Percentiles rank a stretch among this genome's conserved stretches.
Evolutionary conservation across 2,113 vertebrate genomes (phyloP).

Genomic region (Aviceda subcristata): DNA sequence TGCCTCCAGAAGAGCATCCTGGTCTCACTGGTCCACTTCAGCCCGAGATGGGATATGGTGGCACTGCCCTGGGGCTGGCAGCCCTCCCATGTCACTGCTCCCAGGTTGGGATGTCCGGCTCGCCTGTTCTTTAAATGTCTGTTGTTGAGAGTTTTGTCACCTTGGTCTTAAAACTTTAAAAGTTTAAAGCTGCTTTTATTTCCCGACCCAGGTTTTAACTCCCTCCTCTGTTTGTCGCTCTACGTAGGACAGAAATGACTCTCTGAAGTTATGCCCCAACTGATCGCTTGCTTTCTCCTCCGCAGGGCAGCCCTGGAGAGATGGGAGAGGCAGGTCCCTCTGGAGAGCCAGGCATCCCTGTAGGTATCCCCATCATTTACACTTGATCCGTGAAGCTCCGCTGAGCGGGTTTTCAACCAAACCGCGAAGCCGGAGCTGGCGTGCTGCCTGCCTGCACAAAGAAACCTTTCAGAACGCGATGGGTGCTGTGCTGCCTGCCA

Average conservation of each 20-base stretch:
- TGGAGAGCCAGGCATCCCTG: conserved; percentile 96
- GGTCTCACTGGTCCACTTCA: not conserved
- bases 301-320: conserved; percentile 85
- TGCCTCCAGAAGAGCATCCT: not conserved
- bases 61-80: not conserved
- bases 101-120: not conserved
- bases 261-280: not conserved
- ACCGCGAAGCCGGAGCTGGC: not conserved
- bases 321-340: conserved; percentile 87
- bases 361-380: conserved; percentile 77
- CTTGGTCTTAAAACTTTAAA: not conserved
- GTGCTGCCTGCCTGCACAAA: not conserved
- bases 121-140: not conserved
- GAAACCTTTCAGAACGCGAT: rapidly evolving
- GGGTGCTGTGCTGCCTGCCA: not conserved
- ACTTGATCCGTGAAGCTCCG: rapidly evolving
- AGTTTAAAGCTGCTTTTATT: not conserved
- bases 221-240: not conserved
- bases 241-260: not conserved
- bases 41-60: not conserved
- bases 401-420: not conserved
- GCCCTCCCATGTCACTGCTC: not conserved
- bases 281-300: not conserved
- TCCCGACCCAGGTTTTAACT: not conserved
- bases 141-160: not conserved